Evolutionary conservation across 2,797 vertebrate species (phyloP).

Genomic region (Lateolabrax maculatus): DNA sequence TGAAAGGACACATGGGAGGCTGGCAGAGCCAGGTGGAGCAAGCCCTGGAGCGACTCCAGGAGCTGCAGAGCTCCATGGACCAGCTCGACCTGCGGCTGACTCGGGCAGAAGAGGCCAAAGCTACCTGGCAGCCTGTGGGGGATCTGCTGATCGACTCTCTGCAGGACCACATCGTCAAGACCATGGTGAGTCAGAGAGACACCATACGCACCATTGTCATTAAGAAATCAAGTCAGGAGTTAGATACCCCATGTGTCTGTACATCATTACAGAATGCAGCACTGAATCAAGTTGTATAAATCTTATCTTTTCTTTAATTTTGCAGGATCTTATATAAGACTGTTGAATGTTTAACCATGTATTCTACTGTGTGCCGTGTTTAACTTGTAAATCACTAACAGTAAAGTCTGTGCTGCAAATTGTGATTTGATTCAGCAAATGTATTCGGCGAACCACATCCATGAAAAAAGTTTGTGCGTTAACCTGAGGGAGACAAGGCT

Average conservation of each 20-base stretch:
- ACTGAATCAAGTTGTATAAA: conserved; percentile 9
- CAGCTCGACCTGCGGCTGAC: conserved; percentile 92
- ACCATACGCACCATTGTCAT: neutral
- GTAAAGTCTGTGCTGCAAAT: neutral
- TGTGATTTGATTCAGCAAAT: neutral
- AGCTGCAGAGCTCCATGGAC: conserved; percentile 95
- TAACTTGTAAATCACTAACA: neutral
- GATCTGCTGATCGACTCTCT: conserved; percentile 96
- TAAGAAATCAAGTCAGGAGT: neutral
- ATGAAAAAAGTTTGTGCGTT: neutral
- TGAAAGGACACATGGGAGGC: conserved; percentile 86
- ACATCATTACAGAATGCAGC: neutral
- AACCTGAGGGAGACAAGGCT: neutral
- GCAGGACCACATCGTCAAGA: conserved; percentile 95
- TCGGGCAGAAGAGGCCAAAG: conserved; percentile 89
- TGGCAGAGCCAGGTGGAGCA: conserved; percentile 96
- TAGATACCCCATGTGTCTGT: neutral
- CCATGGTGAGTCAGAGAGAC: conserved; percentile 83
- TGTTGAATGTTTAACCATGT: neutral
- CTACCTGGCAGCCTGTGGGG: conserved; percentile 93
- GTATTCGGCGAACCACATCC: neutral
- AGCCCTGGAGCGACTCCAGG: conserved; percentile 92
- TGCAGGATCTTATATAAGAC: neutral
- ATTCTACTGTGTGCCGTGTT: neutral
- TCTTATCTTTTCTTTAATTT: neutral